phyloP scores from a whole-genome alignment of 2,888 invertebrate genomes.

The Oscheius sp. region DNA sequence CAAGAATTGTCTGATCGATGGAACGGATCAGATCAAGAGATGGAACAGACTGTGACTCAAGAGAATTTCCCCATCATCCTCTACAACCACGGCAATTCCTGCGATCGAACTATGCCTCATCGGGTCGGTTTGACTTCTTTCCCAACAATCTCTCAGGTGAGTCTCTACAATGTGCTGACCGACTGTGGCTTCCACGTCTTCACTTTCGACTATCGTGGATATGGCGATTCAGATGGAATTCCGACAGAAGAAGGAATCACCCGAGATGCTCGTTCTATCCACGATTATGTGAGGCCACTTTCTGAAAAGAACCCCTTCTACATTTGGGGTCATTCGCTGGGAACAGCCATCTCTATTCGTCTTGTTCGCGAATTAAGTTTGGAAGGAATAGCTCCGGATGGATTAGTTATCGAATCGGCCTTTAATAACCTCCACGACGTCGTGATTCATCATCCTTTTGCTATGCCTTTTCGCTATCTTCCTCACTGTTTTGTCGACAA shows the following conservation, averaged over 20 bases:
- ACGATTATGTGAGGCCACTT: conserved; percentile 73
- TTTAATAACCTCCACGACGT: conserved; percentile 91
- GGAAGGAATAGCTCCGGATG: conserved; percentile 73
- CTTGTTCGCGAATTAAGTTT: conserved; percentile 71
- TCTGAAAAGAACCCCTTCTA: conserved; percentile 77
- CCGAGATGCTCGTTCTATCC: conserved; percentile 78
- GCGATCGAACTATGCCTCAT: conserved; percentile 75
- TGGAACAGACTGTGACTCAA: conserved; percentile 49
- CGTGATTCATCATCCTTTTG: conserved; percentile 82
- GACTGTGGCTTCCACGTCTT: conserved; percentile 80
- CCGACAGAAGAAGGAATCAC: conserved; percentile 84
- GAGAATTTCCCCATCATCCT: conserved; percentile 71
- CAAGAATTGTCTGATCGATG: conserved; percentile 38
- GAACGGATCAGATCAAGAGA: conserved; percentile 45
- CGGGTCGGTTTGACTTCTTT: conserved; percentile 79
- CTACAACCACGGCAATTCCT: conserved; percentile 82
- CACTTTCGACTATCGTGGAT: conserved; percentile 82
- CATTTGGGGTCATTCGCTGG: conserved; percentile 94
- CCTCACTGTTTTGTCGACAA: conserved; percentile 80
- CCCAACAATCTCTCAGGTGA: too few species aligned
- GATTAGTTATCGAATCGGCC: conserved; percentile 88
- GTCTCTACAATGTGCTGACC: conserved; percentile 80
- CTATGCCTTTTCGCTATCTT: conserved; percentile 81
- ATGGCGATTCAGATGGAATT: conserved; percentile 74
- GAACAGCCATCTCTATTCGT: conserved; percentile 74